phyloP scores from a whole-genome alignment of 2,888 invertebrate genomes.

The Orthosia gothica region DNA sequence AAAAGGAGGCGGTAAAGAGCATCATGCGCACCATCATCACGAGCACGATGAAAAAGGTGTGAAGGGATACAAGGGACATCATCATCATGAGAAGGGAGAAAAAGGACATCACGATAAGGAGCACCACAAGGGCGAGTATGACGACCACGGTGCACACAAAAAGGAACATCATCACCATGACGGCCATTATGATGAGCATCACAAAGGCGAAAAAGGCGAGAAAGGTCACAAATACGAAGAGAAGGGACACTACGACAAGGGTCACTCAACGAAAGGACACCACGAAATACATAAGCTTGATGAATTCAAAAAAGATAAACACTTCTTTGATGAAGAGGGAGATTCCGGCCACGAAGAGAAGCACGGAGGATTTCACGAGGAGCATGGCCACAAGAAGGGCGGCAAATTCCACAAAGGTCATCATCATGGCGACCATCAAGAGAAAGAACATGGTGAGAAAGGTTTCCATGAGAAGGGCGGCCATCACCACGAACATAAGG shows the following conservation, averaged over 20 bases:
- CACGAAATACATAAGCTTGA: constrained; percentile 96
- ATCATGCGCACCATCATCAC: constrained; percentile 92
- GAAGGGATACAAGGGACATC: constrained; percentile 94
- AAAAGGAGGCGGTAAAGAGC: constrained; percentile 93
- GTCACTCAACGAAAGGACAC: constrained; percentile 96
- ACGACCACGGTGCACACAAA: constrained; percentile 92
- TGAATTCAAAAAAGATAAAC: constrained; percentile 96
- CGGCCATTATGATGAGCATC: constrained; percentile 93
- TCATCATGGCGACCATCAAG: constrained; percentile 94
- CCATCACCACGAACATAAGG: constrained; percentile 95
- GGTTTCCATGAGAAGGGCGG: constrained; percentile 95
- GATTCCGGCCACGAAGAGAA: constrained; percentile 96
- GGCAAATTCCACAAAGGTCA: constrained; percentile 96
- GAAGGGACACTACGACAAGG: constrained; percentile 95
- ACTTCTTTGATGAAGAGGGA: constrained; percentile 96
- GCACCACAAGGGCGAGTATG: constrained; percentile 92
- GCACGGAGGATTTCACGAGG: constrained; percentile 95
- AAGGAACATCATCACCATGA: constrained; percentile 93
- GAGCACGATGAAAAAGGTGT: constrained; percentile 94
- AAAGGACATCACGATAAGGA: constrained; percentile 95
- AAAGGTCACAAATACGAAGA: constrained; percentile 93
- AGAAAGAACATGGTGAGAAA: constrained; percentile 95
- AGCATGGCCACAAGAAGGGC: constrained; percentile 96
- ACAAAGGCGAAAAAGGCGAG: constrained; percentile 93
- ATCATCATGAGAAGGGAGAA: constrained; percentile 93